Base-by-base conservation (phyloP, 2,113 vertebrate genomes). In the Malurus melanocephalus region DNA sequence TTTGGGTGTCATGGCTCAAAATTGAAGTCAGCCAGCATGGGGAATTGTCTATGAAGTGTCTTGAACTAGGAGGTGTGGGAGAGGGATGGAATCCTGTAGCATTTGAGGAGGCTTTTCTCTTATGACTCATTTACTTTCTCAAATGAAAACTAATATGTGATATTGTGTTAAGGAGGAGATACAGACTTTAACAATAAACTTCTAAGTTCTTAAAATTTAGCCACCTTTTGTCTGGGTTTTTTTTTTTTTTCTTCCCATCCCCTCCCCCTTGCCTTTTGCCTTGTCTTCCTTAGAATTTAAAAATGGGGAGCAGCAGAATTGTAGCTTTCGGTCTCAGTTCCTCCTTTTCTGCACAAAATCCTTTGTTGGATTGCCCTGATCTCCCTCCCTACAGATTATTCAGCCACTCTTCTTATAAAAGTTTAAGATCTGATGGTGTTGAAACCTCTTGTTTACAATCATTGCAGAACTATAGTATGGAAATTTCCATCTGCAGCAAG, bases 401-500 rank as follows among this genome's bases (percentile, higher is more conserved):
- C 24, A 77, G 53, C 40, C n/a, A 32, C 52, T 84, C 9, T 76
- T 72, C 79, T 69, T 21, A 19, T 24, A 74, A 88, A 78, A 94
- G 74, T 91, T 94, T 96, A 89, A 92, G 78, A 85, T 80, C 73
- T 89, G 51, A 85, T 55, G 91, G 79, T 85, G 93, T 95, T 87
- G 86, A 93, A 87, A 94, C 91, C 73, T 81, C 72, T 85, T 95
- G 94, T 90, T 92, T 83, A 87, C 67, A 51, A 16, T 89, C 79
- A 57, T 80, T 94, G 90, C 94, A 93, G 90, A 94, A 53, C 52
- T 65, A 79, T 85, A 85, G 45, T 83, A 90, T 75, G 92, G 97
- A 96, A 95, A 93, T 94, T 96, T 97, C 93, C 95, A 91, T 87
- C 82, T 71, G 80, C 64, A 59, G 68, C 59, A 19, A 77, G 69